Base-by-base conservation (phyloP, 2,113 vertebrate genomes). In the Pygathrix nemaeus region DNA sequence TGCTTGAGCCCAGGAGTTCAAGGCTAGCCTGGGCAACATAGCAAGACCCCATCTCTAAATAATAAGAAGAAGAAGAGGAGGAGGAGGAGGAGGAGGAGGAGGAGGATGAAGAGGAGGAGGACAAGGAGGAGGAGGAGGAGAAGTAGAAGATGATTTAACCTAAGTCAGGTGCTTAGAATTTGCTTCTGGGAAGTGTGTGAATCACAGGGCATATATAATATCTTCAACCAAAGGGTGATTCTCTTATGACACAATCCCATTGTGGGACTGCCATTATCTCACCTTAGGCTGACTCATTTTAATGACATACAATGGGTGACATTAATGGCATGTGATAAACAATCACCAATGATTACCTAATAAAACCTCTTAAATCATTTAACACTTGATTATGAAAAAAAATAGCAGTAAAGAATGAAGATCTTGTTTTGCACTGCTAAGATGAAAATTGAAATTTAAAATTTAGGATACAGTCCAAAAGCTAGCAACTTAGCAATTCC, bases 231-330 rank as follows among this genome's bases (percentile, higher is more conserved):
- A 96, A 90, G 35, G 10, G 43, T 93, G 57, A 88, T 81, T 97
- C 48, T 92, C 21, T 81, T 85, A 78, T 91, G 78, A 94, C 85
- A 81, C 72, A 94, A 90, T 94, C 72, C 73, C 61, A 40, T 93
- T 96, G 78, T 86, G 25, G 18, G 40, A 20, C 50, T 11, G 8
- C n/a, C 30, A 94, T 95, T 96, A 95, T 88, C 93, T 98, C 96
- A 93, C 52, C 82, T 88, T 57, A 91, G 94, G 68, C 32, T 90
- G 87, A 93, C 61, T 93, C 90, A 96, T 20, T 92, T 96, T 92
- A 93, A 40, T 55, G 38, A 90, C 88, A 95, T 84, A 76, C 16
- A 81, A 13, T 68, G 55, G 64, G 48, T 96, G 84, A 96, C 27
- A 92, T 72, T 92, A 93, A 89, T 95, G 92, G 86, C 17, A 64